Base-by-base conservation (phyloP, 2,888 invertebrate genomes). In the Philopedon plagiatum region DNA sequence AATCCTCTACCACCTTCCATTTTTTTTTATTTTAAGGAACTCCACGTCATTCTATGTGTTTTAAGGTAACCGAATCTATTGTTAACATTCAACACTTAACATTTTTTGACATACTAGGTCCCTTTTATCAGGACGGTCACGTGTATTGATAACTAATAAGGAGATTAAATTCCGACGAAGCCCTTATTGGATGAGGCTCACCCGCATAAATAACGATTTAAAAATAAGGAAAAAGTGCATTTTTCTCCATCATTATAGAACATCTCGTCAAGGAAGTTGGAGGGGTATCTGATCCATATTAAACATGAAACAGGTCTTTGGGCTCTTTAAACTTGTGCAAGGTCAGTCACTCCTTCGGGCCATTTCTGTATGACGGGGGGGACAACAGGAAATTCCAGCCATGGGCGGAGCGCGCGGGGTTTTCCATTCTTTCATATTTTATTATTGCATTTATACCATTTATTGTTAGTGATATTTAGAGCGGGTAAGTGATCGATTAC, bases 291-390 rank as follows among this genome's bases (percentile, higher is more conserved):
- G 65, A 34, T 49, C 58, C 57, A 58, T 49, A 54, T 23, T 26
- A 64, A 64, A 19, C 11, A 15, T 19, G 21, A 57, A 70, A 64
- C 64, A 60, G 57, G 62, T 57, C 39, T 37, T 19, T 23, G 23
- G 61, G 61, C 73, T 61, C 66, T 71, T 71, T 69, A 65, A 73
- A 74, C 66, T 70, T 74, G 70, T 60, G 68, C 74, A 74, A 74
- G 74, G 74, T 74, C 74, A 74, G 74, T 74, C 67, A 74, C 74
- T 68, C 62, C 67, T 71, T 71, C 46, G 68, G 74, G 74, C 71
- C 71, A 51, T 71, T 73, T 60, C 41, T 44, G 37, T 63, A 64
- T 74, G 71, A 63, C 51, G 61, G 51, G 58, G 51, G 58, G 26
- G 21, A 54, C 11, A 54, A 68, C 74, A 66, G 70, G 74, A 74